Percentiles rank a stretch among this genome's conserved stretches.
Evolutionary conservation across 1,140 invertebrate genomes (phyloP).

Genomic region (Piezodorus guildinii): DNA sequence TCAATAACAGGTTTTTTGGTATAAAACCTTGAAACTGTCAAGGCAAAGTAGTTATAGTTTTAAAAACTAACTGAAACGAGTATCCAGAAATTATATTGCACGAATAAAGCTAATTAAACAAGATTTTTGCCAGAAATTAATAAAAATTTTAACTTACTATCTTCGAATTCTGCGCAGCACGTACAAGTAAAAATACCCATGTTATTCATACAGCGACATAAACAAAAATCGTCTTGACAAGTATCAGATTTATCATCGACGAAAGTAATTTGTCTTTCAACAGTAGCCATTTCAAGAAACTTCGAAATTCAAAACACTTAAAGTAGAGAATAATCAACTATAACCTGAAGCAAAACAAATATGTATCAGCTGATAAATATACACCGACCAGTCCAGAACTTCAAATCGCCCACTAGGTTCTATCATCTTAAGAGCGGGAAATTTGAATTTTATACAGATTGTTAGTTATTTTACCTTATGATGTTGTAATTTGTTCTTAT

Average conservation of each 20-base stretch:
- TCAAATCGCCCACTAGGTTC: background rate
- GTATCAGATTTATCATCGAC: background rate
- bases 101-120: no score
- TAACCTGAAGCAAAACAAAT: conserved; percentile 16
- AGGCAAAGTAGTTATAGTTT: no score
- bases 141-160: conserved; percentile 3
- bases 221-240: conserved; percentile 16
- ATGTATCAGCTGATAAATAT: conserved; percentile 1
- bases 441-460: background rate
- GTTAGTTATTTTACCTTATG: no score
- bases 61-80: no score
- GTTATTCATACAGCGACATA: conserved; percentile 2
- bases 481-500: no score
- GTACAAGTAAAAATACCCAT: conserved; percentile 3
- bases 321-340: background rate
- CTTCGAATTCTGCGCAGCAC: conserved; percentile 10
- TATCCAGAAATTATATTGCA: no score
- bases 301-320: background rate
- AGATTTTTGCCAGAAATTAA: no score
- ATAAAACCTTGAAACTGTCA: no score
- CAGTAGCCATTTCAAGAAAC: conserved; percentile 9
- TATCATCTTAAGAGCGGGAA: background rate
- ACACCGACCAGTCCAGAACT: conserved; percentile 1
- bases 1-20: no score
- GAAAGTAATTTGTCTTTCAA: conserved; percentile 12